Evolutionary conservation across 2,888 invertebrate genomes (phyloP), one percentile per base, ranked within the genome.

Genomic region (Villa cingulata): DNA sequence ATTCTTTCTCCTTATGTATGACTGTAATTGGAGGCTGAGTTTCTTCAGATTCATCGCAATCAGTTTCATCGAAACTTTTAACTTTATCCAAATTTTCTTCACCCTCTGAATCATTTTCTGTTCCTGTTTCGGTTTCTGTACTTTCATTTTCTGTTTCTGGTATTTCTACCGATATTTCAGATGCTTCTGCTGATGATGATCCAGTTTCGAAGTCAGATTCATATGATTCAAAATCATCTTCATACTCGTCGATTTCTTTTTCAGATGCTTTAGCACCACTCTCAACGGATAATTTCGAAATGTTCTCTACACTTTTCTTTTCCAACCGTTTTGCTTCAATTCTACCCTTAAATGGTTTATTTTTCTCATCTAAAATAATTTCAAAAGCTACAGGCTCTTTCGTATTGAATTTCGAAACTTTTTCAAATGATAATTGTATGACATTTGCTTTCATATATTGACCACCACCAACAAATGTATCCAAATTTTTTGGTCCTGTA

Each of bases 201-300:
- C 59, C 62, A 1, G 63, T 59, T 50, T 76, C 76, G 55, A 76
- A 76, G 59, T 76, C 76, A 2, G 75, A 75, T 57, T 74, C 74
- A 55, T 75, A 75, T 0, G 74, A 74, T 51, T 75, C 74, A 57
- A 75, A 75, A 58, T 75, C 75, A 56, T 75, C 75, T 40, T 74
- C 74, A 54, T 75, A 74, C 17, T 67, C 62, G 27, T 55, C 45
- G 36, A 1, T 12, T 37, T 9, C 20, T 14, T 6, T 6, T 23
- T 55, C 47, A 6, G 32, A 19, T 2, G 37, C 15, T 4, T 38
- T 41, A 3, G 23, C 2, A 5, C 17, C 43, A 19, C 48, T 53
- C 15, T 53, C 55, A 18, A 6, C 2, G 15, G 37, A 14, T 34
- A 34, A n/a, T 45, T 27, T 9, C 23, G 36, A 23, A n/a, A n/a